phyloP scores from a whole-genome alignment of 64 coral and sea anemone genomes.

The Stylophora pistillata region DNA sequence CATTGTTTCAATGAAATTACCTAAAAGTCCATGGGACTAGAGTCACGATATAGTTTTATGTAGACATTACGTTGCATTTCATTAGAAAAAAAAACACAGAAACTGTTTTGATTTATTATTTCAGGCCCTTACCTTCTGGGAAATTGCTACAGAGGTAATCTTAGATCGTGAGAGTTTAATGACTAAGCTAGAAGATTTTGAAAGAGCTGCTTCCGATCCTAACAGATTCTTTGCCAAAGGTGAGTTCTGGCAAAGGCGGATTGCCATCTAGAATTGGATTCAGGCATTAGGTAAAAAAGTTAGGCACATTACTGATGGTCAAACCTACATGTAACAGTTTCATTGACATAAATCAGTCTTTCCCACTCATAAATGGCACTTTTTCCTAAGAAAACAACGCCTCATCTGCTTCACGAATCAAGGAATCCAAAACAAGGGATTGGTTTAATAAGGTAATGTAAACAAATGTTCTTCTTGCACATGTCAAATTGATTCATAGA shows the following conservation, averaged over 20 bases:
- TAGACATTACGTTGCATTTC: background rate
- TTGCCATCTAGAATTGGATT: too few relatives aligned
- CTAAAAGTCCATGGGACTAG: background rate
- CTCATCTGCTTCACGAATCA: slow-evolving; percentile 77
- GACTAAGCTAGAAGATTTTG: slow-evolving; percentile 94
- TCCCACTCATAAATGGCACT: background rate
- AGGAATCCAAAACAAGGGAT: slow-evolving; percentile 79
- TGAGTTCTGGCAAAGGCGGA: background rate
- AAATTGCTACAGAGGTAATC: slow-evolving; percentile 71
- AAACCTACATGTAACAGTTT: too few relatives aligned
- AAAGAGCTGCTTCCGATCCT: slow-evolving; percentile 90
- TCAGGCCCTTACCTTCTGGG: slow-evolving; percentile 77
- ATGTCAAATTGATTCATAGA: too few relatives aligned
- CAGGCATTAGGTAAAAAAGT: too few relatives aligned
- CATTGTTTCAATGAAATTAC: background rate
- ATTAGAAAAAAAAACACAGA: background rate
- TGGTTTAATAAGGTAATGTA: slow-evolving; percentile 75
- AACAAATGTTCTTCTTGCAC: background rate
- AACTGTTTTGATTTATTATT: background rate
- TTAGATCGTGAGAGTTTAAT: slow-evolving; percentile 86
- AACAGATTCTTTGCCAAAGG: slow-evolving; percentile 98
- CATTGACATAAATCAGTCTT: background rate
- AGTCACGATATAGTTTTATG: background rate
- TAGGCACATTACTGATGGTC: too few relatives aligned
- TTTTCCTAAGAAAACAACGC: slow-evolving; percentile 49